Evolutionary conservation across 2,797 vertebrate genomes (phyloP).

Genomic region (Brachymystax lenok): DNA sequence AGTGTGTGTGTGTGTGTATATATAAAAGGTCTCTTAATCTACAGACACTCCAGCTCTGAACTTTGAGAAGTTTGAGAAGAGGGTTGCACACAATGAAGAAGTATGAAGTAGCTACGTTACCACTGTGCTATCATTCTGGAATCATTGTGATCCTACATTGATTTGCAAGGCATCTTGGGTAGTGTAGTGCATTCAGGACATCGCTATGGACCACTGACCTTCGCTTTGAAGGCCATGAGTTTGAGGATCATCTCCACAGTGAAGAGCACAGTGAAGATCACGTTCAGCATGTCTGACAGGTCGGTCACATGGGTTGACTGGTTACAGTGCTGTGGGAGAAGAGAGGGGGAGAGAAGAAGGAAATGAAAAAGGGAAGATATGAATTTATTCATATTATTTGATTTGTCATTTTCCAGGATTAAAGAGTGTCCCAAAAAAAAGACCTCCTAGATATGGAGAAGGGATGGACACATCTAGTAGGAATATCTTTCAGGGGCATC

Average conservation of each 20-base stretch:
- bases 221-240: slow-evolving; percentile 91
- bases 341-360: background rate
- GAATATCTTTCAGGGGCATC: background rate
- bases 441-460: background rate
- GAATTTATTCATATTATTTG: background rate
- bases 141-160: background rate
- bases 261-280: slow-evolving; percentile 91
- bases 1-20: background rate
- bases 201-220: slow-evolving; percentile 59
- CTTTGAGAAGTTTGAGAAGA: background rate
- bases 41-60: background rate
- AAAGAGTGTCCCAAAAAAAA: background rate
- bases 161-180: background rate
- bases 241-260: slow-evolving; percentile 93
- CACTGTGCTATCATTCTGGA: background rate
- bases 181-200: background rate
- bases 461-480: background rate
- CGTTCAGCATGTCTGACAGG: slow-evolving; percentile 88
- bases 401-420: background rate
- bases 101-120: background rate
- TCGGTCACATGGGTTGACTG: slow-evolving; percentile 88
- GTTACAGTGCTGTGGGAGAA: slow-evolving; percentile 84
- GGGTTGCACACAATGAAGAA: background rate
- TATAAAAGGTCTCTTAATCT: background rate
- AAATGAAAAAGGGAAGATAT: background rate